These are phyloP conservation scores for Drosophila sordidapex DNA, from an alignment of 2,888 invertebrate genomes.

Conservation along the genomic window DNA sequence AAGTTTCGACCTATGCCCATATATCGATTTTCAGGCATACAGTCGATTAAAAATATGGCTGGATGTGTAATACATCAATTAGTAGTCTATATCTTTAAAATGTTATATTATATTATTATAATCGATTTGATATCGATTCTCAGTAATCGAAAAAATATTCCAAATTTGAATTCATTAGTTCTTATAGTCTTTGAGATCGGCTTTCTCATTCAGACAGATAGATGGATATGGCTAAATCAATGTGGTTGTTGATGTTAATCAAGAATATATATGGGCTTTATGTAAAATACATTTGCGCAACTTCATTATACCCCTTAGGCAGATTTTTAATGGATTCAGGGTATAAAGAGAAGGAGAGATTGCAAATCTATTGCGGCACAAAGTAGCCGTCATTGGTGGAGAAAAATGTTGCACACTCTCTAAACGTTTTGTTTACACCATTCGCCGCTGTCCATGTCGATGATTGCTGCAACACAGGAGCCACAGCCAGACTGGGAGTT, in stretches of 20 bases:
- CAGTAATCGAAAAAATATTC: not conserved
- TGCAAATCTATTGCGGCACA: slow-evolving; percentile 57
- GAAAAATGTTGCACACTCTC: slow-evolving; percentile 53
- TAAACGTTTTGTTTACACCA: slow-evolving; percentile 73
- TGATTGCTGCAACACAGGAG: slow-evolving; percentile 24
- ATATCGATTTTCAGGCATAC: too few species aligned
- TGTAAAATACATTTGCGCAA: not conserved
- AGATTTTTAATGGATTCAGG: not conserved
- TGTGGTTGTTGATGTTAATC: not conserved
- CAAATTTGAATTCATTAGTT: fast-evolving
- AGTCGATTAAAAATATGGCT: too few species aligned
- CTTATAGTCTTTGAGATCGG: not conserved
- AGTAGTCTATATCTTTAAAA: not conserved
- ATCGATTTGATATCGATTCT: not conserved
- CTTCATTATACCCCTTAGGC: not conserved
- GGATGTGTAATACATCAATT: not conserved
- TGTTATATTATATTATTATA: not conserved
- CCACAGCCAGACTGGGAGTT: not conserved
- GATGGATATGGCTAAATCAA: not conserved
- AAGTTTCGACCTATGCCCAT: too few species aligned
- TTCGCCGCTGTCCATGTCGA: slow-evolving; percentile 41
- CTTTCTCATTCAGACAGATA: not conserved
- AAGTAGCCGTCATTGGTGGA: slow-evolving; percentile 56
- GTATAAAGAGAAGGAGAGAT: slow-evolving; percentile 4
- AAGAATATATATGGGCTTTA: not conserved